Evolutionary conservation across 2,797 vertebrate genomes (phyloP), one percentile per base, ranked within the genome.

Genomic region (Myotis vivesi): DNA sequence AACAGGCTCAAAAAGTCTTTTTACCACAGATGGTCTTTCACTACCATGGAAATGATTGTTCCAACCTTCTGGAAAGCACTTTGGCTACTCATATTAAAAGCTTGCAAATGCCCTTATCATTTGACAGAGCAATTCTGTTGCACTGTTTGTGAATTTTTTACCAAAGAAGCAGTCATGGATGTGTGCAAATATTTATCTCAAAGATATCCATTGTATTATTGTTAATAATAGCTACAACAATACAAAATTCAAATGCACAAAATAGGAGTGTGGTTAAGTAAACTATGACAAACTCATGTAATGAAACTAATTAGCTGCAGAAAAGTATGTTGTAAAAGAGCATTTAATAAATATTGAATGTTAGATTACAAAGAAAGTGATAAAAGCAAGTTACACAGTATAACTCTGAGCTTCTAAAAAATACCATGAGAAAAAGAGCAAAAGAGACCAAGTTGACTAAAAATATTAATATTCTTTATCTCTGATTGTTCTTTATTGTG

Each of bases 91-190:
- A 72, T 17, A 49, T 22, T 71, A 79, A 59, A 86, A 92, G 20
- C 46, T 91, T 79, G 10, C 28, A 80, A 76, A 80, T 79, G 20
- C 0, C 33, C 20, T 73, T 73, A 80, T 64, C 51, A 77, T 89
- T 81, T 82, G 44, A 87, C 55, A 33, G 38, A 38, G 4, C 44
- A 80, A 91, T 46, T 59, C 69, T 84, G 7, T 84, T 75, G 85
- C 51, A 15, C 13, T 38, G 55, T 93, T 90, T 87, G 28, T 73
- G 28, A 91, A 30, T 77, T 91, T 46, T 92, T 95, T 89, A 59
- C 33, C 72, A 49, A 89, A 91, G 76, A 66, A 91, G 44, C 7
- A 85, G 64, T 38, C 44, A 92, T 66, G 13, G 19, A 44, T 71
- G 15, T 55, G 10, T 49, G n/a, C 76, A 85, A 93, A 55, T 51